phyloP scores from a whole-genome alignment of 2,113 vertebrate species.

The Acrocephalus kingi region DNA sequence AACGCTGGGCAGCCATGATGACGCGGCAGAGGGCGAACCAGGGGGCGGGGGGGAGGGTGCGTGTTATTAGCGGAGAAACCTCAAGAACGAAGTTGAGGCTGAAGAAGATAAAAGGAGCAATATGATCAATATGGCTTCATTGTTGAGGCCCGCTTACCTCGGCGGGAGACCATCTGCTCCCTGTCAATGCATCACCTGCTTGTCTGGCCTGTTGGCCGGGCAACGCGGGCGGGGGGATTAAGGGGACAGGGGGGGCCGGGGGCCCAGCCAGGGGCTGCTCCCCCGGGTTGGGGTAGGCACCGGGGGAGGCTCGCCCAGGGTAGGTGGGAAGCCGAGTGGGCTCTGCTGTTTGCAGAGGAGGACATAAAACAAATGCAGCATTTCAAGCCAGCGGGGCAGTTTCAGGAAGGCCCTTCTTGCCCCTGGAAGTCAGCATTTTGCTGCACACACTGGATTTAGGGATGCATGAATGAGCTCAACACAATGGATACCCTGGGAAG shows the following conservation, averaged over 20 bases:
- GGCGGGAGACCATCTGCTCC: conserved; percentile 97
- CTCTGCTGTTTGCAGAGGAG: not conserved
- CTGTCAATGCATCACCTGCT: conserved; percentile 99
- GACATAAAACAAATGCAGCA: not conserved
- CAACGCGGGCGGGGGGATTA: conserved; percentile 79
- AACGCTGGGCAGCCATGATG: not conserved
- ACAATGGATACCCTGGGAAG: not conserved
- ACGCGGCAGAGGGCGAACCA: not conserved
- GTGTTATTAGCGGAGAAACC: conserved; percentile 37
- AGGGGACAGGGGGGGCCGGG: conserved; percentile 43
- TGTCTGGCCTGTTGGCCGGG: conserved; percentile 88
- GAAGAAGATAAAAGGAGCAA: conserved; percentile 77
- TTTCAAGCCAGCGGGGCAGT: not conserved
- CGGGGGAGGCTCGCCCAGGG: not conserved
- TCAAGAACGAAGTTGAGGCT: conserved; percentile 52
- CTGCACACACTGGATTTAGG: conserved; percentile 30
- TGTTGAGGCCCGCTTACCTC: conserved; percentile 92
- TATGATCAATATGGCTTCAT: conserved; percentile 90
- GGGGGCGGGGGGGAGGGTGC: not conserved
- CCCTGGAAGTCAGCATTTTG: conserved; percentile 41
- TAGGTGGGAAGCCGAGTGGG: not conserved
- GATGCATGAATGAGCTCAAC: conserved; percentile 28
- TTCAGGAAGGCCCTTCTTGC: not conserved
- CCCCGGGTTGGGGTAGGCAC: not conserved
- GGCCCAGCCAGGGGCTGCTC: not conserved